Base-by-base conservation (phyloP, 2,888 invertebrate species). In the Temnothorax rugatulus region DNA sequence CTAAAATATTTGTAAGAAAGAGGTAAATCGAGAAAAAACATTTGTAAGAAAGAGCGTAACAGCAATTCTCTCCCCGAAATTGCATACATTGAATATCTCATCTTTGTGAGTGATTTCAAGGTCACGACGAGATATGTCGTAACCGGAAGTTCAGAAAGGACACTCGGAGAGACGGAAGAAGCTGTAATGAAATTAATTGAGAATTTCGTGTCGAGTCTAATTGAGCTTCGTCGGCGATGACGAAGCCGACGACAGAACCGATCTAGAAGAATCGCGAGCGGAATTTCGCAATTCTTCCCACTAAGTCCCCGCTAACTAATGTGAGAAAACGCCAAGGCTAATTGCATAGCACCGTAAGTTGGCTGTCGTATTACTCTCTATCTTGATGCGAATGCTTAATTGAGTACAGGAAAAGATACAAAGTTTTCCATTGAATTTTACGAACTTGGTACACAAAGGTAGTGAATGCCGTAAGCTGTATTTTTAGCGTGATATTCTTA, bases 251-350 rank as follows among this genome's bases (percentile, higher is more conserved):
- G 52, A 57, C 81, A 29, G 25, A 29, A 47, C 61, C 47, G 87
- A 88, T 91, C 77, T 59, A 11, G 74, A 87, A 68, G 87, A 86
- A 90, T 89, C 84, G 79, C 82, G 75, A 83, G 83, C 83, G 85
- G 83, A 91, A 91, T 91, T 92, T 91, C 91, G 86, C 85, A 91
- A 91, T 61, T 69, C 68, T 81, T 44, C 81, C 87, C 50, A 79
- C 81, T 87, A 79, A 87, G 63, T 61, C 77, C 73, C 86, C 61
- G 75, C 64, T 86, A 88, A 91, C 86, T 92, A 90, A 92, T 91
- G 92, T 91, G 92, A 88, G 92, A 92, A 92, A 92, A 83, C 86
- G 83, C 82, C 84, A 89, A 90, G 90, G 89, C 85, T 92, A 91
- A 92, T 92, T 88, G 88, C 57, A 71, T 66, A 29, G 75, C 83